Evolutionary conservation across 2,888 invertebrate genomes (phyloP), one percentile per base, ranked within the genome.

Genomic region (Eupithecia tripunctaria): DNA sequence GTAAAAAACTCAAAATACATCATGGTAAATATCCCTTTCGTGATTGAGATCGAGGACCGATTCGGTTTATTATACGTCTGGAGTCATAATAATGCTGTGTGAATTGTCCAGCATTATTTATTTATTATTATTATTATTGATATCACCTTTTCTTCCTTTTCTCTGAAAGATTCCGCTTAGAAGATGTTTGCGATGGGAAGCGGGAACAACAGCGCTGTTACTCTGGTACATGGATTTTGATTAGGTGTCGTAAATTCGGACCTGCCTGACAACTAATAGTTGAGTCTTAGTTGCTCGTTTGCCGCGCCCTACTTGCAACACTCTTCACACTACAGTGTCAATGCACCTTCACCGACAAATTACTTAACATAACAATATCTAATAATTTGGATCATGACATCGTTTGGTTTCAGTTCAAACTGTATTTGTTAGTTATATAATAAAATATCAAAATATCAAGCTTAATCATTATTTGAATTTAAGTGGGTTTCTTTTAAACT

Each of bases 291-390:
- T 29, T 18, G 60, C 60, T 60, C 29, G 60, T 60, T 29, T 29
- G 8, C 60, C 15, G 29, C 56, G 25, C 47, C 1, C 27, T 8
- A 29, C 60, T 29, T 60, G 60, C 60, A 60, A 18, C 60, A 29
- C 4, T 29, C 29, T 60, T 60, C 60, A 18, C 60, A 60, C 60
- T 38, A n/a, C 59, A 67, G 75, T 73, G 76, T 77, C 76, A 77
- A 78, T 74, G 73, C 76, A 80, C 56, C 84, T 82, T 78, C 32
- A 65, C 84, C 74, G 74, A 65, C 62, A 68, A 51, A 73, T 84
- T 80, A 78, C 78, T 76, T 70, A 76, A 78, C 59, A n/a, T 10
- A 56, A 12, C 56, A 65, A 60, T 62, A 47, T 67, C 60, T 60
- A 60, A 60, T 29, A 8, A 60, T 60, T 60, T 2, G 18, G 18